Evolutionary conservation across 1,140 invertebrate species (phyloP).

Genomic region (Thrips palmi): DNA sequence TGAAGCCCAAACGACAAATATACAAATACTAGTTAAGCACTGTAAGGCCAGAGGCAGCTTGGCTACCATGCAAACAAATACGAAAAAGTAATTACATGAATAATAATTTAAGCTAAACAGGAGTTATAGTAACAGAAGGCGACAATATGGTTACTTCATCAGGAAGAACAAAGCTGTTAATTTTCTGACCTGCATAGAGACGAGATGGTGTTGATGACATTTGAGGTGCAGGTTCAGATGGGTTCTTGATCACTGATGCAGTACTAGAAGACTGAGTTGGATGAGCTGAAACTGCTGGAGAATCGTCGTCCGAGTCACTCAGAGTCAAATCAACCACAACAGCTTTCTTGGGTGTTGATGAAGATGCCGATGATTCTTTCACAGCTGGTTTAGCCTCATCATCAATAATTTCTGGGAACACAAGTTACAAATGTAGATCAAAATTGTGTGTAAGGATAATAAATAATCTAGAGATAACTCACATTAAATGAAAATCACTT

Average conservation of each 20-base stretch:
- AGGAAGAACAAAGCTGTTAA: neutral
- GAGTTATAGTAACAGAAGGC: neutral
- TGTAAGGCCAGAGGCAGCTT: no score
- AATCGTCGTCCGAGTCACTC: conserved; percentile 18
- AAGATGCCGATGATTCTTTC: neutral
- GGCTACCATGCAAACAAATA: no score
- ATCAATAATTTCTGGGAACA: neutral
- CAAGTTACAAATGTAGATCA: neutral
- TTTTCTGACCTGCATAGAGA: neutral
- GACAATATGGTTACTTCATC: no score
- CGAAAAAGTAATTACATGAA: no score
- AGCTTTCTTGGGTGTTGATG: conserved; percentile 17
- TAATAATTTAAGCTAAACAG: no score
- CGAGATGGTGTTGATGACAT: neutral
- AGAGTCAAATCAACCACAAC: conserved; percentile 19
- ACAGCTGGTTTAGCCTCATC: neutral
- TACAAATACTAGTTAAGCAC: no score
- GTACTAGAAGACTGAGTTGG: neutral
- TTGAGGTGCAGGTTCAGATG: neutral
- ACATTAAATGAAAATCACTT: no score
- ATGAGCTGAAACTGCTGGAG: neutral
- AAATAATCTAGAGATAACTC: neutral
- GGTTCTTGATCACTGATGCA: neutral
- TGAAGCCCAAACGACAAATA: no score
- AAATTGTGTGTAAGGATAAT: neutral